phyloP scores from a whole-genome alignment of 37 sponge, comb jelly and placozoan genomes.

The Theonella swinhoei region DNA sequence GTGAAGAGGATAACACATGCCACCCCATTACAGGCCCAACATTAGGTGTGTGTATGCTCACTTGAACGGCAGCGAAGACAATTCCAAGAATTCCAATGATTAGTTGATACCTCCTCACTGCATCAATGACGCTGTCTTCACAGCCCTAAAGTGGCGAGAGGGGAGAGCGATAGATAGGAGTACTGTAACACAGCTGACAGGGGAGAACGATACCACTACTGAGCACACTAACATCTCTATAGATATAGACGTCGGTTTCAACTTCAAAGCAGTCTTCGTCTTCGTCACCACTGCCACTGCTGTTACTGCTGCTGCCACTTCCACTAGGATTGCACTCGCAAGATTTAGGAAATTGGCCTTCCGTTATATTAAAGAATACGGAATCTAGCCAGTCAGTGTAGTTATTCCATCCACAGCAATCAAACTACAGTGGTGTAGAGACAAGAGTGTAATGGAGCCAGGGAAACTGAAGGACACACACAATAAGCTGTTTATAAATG shows the following conservation, averaged over 20 bases:
- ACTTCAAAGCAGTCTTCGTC: background rate
- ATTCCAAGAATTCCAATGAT: constrained; percentile 18
- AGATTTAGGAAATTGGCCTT: constrained; percentile 2
- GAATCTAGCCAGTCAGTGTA: constrained; percentile 10
- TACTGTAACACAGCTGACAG: background rate
- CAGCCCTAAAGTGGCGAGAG: constrained; percentile 6
- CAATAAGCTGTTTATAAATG: constrained; percentile 5
- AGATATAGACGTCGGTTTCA: no score
- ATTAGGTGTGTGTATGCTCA: background rate
- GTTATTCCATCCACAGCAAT: constrained; percentile 47
- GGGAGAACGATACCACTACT: background rate
- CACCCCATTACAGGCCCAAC: background rate
- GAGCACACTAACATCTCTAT: background rate
- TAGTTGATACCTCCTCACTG: background rate
- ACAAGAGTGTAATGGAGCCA: constrained; percentile 8
- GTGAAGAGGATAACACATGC: background rate
- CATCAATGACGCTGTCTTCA: background rate
- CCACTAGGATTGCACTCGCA: constrained; percentile 20
- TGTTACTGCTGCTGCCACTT: background rate
- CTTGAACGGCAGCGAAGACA: constrained; percentile 20
- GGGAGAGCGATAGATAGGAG: background rate
- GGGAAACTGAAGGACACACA: background rate
- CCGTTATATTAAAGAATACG: background rate
- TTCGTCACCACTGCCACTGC: background rate
- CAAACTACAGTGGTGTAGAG: constrained; percentile 22